Conservation (phyloP, 2,888 invertebrate species). For the Heliconius ismenius region DNA sequence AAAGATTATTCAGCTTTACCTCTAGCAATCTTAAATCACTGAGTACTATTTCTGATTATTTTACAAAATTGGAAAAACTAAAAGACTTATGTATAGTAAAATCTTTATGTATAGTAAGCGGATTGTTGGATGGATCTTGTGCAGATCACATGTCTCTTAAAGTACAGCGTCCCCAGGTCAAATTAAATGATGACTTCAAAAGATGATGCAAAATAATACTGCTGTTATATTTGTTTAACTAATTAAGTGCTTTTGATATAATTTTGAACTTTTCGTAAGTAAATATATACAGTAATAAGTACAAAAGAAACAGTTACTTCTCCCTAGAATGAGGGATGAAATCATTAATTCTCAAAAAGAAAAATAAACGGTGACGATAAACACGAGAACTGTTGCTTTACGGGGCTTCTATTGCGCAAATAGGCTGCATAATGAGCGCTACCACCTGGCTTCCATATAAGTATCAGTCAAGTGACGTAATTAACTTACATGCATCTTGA, state of each 20-base stretch:
- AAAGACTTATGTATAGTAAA: not conserved
- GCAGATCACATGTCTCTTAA: not conserved
- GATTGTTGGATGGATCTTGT: not conserved
- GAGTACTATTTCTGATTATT: not conserved
- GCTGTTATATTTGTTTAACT: not conserved
- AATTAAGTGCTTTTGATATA: not conserved
- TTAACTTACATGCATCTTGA: slow-evolving; percentile 45
- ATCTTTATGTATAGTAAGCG: not conserved
- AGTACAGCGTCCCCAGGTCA: not conserved
- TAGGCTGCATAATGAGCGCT: slow-evolving; percentile 42
- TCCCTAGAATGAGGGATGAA: not conserved
- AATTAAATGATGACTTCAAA: not conserved
- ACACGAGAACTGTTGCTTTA: slow-evolving; percentile 29
- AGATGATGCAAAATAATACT: not conserved
- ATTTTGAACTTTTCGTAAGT: not conserved
- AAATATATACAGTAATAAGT: not conserved
- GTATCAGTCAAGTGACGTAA: slow-evolving; percentile 46
- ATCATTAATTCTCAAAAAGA: not conserved
- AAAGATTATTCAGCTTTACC: not conserved
- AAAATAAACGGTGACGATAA: slow-evolving; percentile 1
- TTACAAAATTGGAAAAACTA: not conserved
- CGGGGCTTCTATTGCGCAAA: slow-evolving; percentile 47
- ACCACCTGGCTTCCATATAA: slow-evolving; percentile 49
- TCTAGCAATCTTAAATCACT: not conserved
- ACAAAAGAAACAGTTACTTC: not conserved